phyloP scores from a whole-genome alignment of 2,113 vertebrate genomes.

The Tragelaphus strepsiceros region DNA sequence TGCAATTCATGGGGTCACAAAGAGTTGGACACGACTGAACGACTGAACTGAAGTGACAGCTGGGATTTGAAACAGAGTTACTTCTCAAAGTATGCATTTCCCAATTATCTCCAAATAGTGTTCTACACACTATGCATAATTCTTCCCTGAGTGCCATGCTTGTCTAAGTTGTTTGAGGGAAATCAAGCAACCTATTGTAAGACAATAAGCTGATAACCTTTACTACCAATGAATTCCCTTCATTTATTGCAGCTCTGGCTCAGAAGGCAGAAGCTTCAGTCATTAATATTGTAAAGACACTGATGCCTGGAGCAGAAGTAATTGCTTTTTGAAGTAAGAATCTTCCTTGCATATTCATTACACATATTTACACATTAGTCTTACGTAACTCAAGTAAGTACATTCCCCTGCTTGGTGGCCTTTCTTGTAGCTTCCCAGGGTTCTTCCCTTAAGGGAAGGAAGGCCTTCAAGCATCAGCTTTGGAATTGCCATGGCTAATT shows the following conservation, averaged over 20 bases:
- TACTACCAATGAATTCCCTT: background rate
- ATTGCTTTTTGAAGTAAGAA: slow-evolving; percentile 3
- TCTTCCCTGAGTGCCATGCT: background rate
- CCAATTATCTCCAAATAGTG: background rate
- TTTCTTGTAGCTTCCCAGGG: slow-evolving; percentile 1
- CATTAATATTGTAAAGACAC: background rate
- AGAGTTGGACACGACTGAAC: too few relatives aligned
- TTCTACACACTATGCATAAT: background rate
- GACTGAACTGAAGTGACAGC: background rate
- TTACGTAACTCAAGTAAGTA: background rate
- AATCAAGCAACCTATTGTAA: background rate
- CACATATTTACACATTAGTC: background rate
- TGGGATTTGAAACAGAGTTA: background rate
- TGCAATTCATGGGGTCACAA: too few relatives aligned
- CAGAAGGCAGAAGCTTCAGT: background rate
- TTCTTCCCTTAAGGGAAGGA: slow-evolving; percentile 23
- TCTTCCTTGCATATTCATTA: background rate
- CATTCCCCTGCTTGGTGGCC: background rate
- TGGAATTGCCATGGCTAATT: slow-evolving; percentile 39
- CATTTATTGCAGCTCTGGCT: background rate
- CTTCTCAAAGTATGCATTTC: background rate
- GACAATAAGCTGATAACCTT: background rate
- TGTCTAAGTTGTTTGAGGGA: background rate
- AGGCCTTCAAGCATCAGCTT: background rate
- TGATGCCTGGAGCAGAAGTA: background rate